Conservation (phyloP, 2,888 invertebrate genomes). For the Lacanobia wlatinum region DNA sequence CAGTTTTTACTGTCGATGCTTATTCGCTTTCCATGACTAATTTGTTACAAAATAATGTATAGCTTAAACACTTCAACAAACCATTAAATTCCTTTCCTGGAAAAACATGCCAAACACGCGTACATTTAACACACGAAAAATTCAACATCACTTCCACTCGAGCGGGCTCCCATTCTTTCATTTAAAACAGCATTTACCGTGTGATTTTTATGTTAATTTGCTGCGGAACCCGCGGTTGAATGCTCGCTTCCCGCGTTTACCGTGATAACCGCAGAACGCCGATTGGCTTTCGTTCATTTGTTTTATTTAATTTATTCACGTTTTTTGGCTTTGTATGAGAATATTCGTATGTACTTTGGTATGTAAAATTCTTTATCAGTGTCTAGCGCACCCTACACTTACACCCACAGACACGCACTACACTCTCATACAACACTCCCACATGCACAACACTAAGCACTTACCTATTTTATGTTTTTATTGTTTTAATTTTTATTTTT, state of each 20-base stretch:
- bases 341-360: neutral
- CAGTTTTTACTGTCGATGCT: neutral
- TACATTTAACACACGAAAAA: conserved; percentile 35
- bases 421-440: too few species aligned
- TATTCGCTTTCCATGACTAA: neutral
- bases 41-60: too few species aligned
- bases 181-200: conserved; percentile 59
- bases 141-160: conserved; percentile 44
- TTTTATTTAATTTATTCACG: conserved; percentile 46
- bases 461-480: too few species aligned
- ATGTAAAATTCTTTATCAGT: neutral
- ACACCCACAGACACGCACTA: too few species aligned
- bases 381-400: too few species aligned
- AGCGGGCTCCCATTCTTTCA: conserved; percentile 50
- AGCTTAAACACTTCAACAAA: conserved; percentile 16
- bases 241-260: conserved; percentile 40
- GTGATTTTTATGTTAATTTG: conserved; percentile 68
- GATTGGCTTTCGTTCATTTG: conserved; percentile 52
- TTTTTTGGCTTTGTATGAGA: conserved; percentile 11
- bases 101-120: conserved; percentile 26
- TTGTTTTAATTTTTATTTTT: too few species aligned
- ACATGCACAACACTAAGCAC: too few species aligned
- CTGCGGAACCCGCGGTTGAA: conserved; percentile 54
- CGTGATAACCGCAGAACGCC: conserved; percentile 42
- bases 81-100: neutral